phyloP scores from a whole-genome alignment of 2,888 invertebrate genomes.

The Pterostichus niger region DNA sequence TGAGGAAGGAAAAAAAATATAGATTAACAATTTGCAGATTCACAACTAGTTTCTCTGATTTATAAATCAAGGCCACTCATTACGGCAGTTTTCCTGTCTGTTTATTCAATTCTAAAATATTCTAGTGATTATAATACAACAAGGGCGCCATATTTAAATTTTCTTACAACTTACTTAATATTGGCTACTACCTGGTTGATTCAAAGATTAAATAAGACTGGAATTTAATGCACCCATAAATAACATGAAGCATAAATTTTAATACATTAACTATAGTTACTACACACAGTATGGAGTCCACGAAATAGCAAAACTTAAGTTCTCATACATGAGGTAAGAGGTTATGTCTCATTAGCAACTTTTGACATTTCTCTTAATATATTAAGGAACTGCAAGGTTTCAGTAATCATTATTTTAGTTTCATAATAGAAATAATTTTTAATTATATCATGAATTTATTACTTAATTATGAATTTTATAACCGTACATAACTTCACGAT shows the following conservation, averaged over 20 bases:
- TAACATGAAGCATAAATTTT: constrained; percentile 34
- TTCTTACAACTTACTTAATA: constrained; percentile 23
- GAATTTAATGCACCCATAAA: constrained; percentile 26
- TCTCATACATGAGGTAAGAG: constrained; percentile 16
- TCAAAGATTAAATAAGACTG: constrained; percentile 23
- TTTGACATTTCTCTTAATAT: constrained; percentile 34
- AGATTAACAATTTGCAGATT: too few relatives aligned
- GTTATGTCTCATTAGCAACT: constrained; percentile 30
- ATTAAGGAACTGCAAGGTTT: constrained; percentile 17
- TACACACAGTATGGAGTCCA: constrained; percentile 9
- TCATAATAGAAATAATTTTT: constrained; percentile 36
- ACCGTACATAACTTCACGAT: constrained; percentile 3
- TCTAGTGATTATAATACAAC: constrained; percentile 1
- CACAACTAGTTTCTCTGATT: constrained; percentile 9
- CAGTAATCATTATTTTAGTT: constrained; percentile 37
- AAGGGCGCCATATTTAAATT: constrained; percentile 42
- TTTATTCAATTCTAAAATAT: constrained; percentile 27
- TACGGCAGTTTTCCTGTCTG: background rate
- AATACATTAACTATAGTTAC: constrained; percentile 32
- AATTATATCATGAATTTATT: constrained; percentile 40
- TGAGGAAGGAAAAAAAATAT: too few relatives aligned
- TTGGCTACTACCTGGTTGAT: constrained; percentile 3
- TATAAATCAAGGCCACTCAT: background rate
- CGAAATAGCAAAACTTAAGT: background rate
- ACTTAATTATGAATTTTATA: constrained; percentile 37